Evolutionary conservation across 2,113 vertebrate species (phyloP).

Genomic region (Zosterops pallidus): DNA sequence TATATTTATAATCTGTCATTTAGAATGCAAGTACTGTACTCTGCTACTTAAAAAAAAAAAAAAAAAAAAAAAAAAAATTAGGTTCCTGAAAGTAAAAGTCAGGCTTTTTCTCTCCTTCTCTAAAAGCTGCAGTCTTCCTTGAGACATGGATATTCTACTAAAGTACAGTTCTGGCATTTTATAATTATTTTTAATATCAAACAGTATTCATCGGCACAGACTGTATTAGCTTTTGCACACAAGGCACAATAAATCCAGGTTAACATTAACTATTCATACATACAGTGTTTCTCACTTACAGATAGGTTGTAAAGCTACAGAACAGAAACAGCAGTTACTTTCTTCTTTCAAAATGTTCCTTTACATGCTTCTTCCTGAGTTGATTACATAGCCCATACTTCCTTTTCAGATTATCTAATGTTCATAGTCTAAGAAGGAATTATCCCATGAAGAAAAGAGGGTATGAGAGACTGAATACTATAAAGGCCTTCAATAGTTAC

Average conservation of each 20-base stretch:
- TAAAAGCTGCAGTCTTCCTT: not conserved
- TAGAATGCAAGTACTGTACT: not conserved
- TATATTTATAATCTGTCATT: not conserved
- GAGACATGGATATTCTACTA: not conserved
- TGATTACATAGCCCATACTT: not conserved
- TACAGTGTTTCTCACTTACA: not conserved
- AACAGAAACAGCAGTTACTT: not conserved
- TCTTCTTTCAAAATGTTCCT: not conserved
- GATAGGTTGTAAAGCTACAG: not conserved
- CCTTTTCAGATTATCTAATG: not conserved
- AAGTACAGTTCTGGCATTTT: not conserved
- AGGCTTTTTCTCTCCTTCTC: not conserved
- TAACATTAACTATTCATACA: not conserved
- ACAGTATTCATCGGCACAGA: not conserved
- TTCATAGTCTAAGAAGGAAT: not conserved
- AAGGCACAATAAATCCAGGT: constrained; percentile 33
- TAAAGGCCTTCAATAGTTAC: not conserved
- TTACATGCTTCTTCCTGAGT: not conserved
- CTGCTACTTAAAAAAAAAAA: not conserved
- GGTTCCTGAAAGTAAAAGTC: not conserved
- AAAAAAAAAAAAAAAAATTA: not conserved
- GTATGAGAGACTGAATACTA: not conserved
- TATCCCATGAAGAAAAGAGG: not conserved
- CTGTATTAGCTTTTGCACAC: not conserved
- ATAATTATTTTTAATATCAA: not conserved